Evolutionary conservation across 2,888 invertebrate species (phyloP), one percentile per base, ranked within the genome.

Genomic region (Tachina grossa): DNA sequence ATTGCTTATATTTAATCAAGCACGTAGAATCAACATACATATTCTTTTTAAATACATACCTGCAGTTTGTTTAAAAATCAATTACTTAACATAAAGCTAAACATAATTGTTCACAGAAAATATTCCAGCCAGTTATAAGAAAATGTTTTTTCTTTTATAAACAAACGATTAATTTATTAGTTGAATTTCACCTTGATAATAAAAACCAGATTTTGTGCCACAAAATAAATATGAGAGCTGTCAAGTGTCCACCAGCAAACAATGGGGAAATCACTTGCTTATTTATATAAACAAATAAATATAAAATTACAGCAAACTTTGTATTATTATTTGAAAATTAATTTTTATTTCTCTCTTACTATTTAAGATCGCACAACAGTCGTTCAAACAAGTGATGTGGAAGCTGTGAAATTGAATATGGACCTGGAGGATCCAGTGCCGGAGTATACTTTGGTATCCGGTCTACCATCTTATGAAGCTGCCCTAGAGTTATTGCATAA

Each of bases 391-490:
- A 45, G 10, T 49, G 93, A 92, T 77, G 89, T 90, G n/a, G 92
- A 92, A 88, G 90, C 91, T 51, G 87, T 90, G 65, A 92, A 93
- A 88, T 68, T 92, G 41, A 91, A 91, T 61, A 88, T 90, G 68
- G 91, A 92, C 72, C 90, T 93, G n/a, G 91, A 93, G 59, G 94
- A 94, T 88, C 94, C 94, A 13, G 92, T 95, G 84, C 95, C 95
- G 47, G 94, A 94, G 88, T 95, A 95, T 90, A 94, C 95, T 11
- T 91, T 95, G 71, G 95, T 95, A 59, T 95, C 95, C 31, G 95
- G 95, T 14, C 90, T 95, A 74, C 95, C 95, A 31, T 94, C 93
- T 65, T 95, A 95, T 90, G 94, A 94, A 81, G 94, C 95, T 87
- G 95, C 95, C 3, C 88, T 95, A 89, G 94, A 94, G 89, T 93